These are phyloP conservation scores for Nettapus auritus DNA, from an alignment of 2,113 vertebrate genomes.

Conservation along the genomic window DNA sequence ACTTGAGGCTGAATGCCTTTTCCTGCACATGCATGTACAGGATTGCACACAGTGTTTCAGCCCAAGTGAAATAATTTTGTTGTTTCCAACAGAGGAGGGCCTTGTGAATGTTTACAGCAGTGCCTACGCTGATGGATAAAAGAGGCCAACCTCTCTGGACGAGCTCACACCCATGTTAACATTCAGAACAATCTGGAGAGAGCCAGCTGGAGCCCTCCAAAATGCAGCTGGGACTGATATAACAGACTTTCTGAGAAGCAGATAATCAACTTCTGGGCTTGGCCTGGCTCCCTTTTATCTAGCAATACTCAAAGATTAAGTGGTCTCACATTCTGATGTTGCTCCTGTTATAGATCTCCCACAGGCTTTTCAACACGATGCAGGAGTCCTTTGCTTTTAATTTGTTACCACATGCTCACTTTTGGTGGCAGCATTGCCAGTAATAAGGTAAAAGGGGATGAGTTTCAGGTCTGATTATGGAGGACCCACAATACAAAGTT, in stretches of 20 bases:
- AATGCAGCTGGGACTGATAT: neutral
- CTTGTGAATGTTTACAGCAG: neutral
- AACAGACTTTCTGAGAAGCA: neutral
- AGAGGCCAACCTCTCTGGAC: neutral
- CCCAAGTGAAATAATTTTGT: neutral
- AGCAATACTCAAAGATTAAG: neutral
- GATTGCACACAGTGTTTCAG: rapidly evolving
- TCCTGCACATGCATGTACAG: neutral
- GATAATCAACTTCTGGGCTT: neutral
- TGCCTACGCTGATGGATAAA: neutral
- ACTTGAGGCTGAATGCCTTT: neutral
- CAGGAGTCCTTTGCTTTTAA: neutral
- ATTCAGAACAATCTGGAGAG: neutral
- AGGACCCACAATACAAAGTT: neutral
- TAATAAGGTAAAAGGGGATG: neutral
- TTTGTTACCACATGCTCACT: rapidly evolving
- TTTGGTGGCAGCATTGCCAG: neutral
- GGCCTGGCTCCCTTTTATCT: neutral
- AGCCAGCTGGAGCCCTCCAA: neutral
- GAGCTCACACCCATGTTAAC: neutral
- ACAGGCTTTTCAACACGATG: neutral
- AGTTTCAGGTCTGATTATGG: neutral
- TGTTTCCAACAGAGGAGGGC: neutral
- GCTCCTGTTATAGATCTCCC: neutral
- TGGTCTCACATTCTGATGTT: neutral